Evolutionary conservation across 2,797 vertebrate species (phyloP).

Genomic region (Syngnathus acus): DNA sequence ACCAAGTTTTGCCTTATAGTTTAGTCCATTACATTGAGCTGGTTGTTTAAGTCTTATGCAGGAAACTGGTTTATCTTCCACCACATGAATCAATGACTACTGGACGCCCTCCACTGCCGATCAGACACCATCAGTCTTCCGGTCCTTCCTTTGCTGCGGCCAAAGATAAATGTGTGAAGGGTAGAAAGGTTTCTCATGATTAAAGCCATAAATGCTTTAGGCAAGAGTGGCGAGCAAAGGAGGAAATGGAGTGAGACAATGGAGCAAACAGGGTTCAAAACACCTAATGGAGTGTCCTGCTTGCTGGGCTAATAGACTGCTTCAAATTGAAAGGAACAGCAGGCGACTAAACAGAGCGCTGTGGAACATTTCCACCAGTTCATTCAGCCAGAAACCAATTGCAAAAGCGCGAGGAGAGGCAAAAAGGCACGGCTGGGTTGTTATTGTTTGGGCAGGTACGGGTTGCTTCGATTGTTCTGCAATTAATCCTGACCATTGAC

Average conservation of each 20-base stretch:
- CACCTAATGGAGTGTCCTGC: slow-evolving; percentile 65
- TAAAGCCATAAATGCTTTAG: slow-evolving; percentile 53
- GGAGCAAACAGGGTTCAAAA: slow-evolving; percentile 56
- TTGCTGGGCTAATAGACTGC: slow-evolving; percentile 64
- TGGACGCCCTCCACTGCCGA: slow-evolving; percentile 24
- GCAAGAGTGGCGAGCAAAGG: slow-evolving; percentile 46
- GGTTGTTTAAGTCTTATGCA: slow-evolving; percentile 38
- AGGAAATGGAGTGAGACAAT: slow-evolving; percentile 65
- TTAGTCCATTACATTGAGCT: too few relatives aligned
- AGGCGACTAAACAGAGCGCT: slow-evolving; percentile 64
- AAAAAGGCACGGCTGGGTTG: slow-evolving; percentile 12
- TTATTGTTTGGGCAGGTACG: slow-evolving; percentile 33
- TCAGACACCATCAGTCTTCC: slow-evolving; percentile 56
- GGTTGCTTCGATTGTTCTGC: slow-evolving; percentile 44
- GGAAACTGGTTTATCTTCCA: slow-evolving; percentile 48
- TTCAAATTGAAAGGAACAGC: slow-evolving; percentile 70
- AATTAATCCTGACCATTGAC: slow-evolving; percentile 47
- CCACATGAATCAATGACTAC: slow-evolving; percentile 55
- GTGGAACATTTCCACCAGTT: slow-evolving; percentile 64
- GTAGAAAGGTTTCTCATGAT: slow-evolving; percentile 48
- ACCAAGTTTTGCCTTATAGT: slow-evolving; percentile 26
- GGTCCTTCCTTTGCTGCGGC: slow-evolving; percentile 39
- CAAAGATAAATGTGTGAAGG: slow-evolving; percentile 57
- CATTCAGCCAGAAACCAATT: slow-evolving; percentile 44
- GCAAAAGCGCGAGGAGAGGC: slow-evolving; percentile 29